Evolutionary conservation across 2,113 vertebrate species (phyloP).

Genomic region (Leptosomus discolor): DNA sequence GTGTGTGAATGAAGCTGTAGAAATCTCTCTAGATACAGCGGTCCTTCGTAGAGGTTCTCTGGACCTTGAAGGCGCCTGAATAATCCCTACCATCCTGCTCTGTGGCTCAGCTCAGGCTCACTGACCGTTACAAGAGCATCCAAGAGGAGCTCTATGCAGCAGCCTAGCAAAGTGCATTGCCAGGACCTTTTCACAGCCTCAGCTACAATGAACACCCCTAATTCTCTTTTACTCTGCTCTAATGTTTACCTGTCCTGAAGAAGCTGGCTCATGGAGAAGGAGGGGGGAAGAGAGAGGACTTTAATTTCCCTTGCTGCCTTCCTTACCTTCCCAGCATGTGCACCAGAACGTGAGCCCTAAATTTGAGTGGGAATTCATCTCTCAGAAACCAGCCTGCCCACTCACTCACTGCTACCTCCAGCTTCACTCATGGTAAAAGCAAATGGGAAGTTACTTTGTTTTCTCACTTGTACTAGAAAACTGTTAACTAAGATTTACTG

Average conservation of each 20-base stretch:
- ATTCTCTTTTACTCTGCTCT: not conserved
- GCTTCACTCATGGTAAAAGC: not conserved
- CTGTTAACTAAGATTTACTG: not conserved
- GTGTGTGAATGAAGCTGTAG: not conserved
- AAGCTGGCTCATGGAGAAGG: not conserved
- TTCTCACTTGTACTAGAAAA: not conserved
- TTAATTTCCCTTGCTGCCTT: not conserved
- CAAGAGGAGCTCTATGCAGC: not conserved
- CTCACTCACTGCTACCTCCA: not conserved
- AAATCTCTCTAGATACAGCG: not conserved
- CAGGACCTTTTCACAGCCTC: not conserved
- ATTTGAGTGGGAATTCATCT: not conserved
- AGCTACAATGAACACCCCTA: not conserved
- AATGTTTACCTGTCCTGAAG: not conserved
- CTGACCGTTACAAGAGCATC: not conserved
- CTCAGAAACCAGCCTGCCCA: not conserved
- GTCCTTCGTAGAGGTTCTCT: not conserved
- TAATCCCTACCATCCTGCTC: not conserved
- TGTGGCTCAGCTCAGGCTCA: not conserved
- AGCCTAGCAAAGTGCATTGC: not conserved
- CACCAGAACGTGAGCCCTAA: not conserved
- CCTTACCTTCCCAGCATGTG: not conserved
- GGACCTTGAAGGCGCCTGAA: not conserved
- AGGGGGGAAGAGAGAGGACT: not conserved
- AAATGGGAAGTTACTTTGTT: not conserved